A percentile compares a stretch with the other conserved stretches of the same genome.
Conservation (phyloP, 2,113 vertebrate genomes). For the Ellobius talpinus region DNA sequence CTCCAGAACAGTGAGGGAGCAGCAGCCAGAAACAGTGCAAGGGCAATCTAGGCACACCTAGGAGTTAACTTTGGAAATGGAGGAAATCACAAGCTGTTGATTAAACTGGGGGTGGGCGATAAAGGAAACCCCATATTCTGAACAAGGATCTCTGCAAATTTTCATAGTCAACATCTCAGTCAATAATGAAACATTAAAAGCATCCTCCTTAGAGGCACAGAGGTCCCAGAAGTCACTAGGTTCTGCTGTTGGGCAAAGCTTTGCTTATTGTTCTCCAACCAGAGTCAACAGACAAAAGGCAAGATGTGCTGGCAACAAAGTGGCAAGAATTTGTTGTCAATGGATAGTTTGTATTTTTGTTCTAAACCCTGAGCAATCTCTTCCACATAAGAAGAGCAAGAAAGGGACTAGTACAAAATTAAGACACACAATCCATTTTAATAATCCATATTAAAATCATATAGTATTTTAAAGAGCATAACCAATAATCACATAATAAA, state of each 20-base stretch:
- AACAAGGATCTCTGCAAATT: background rate
- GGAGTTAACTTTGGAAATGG: background rate
- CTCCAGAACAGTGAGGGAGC: background rate
- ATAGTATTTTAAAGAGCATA: background rate
- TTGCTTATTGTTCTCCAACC: background rate
- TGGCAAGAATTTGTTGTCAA: background rate
- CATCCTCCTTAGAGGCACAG: background rate
- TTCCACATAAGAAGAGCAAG: constrained; percentile 48
- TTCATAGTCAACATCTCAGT: background rate
- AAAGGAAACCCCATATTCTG: background rate
- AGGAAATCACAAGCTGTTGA: background rate
- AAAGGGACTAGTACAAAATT: background rate
- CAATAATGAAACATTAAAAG: background rate
- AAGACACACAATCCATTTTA: background rate
- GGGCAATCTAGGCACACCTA: background rate
- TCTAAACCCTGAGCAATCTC: background rate
- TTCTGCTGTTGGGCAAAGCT: background rate
- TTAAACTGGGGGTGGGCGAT: background rate
- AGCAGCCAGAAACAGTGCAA: fast-evolving
- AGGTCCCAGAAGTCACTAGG: background rate
- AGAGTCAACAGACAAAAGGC: background rate
- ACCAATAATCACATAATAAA: background rate
- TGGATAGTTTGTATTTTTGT: background rate
- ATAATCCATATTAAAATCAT: background rate
- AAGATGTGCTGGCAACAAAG: background rate